Conservation (phyloP, 2,888 invertebrate genomes). For the Dorcus parallelipipedus region DNA sequence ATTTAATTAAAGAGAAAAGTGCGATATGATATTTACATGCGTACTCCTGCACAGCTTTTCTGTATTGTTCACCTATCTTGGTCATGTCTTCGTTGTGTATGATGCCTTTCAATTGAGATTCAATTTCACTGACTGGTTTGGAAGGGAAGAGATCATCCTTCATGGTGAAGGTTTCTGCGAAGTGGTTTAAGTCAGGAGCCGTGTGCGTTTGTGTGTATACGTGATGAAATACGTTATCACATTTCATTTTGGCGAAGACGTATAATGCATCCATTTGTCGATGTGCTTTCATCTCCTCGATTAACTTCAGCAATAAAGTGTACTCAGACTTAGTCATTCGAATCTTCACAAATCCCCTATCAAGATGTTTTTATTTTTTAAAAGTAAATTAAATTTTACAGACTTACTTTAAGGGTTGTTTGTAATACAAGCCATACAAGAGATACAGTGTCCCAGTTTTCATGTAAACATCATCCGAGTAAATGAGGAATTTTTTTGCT, state of each 20-base stretch:
- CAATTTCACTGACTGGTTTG: not conserved
- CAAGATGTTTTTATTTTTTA: not conserved
- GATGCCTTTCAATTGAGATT: not conserved
- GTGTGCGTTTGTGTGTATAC: constrained; percentile 26
- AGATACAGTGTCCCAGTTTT: constrained; percentile 38
- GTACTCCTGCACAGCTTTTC: not conserved
- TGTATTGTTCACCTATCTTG: not conserved
- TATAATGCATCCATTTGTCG: constrained; percentile 30
- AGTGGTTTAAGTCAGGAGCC: constrained; percentile 30
- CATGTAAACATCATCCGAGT: constrained; percentile 27
- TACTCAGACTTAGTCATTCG: constrained; percentile 34
- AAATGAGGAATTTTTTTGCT: constrained; percentile 34
- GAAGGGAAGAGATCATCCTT: not conserved
- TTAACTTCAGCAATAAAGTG: constrained; percentile 28
- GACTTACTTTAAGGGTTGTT: constrained; percentile 38
- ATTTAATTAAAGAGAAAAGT: no score
- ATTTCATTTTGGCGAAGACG: constrained; percentile 33
- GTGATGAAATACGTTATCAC: constrained; percentile 34
- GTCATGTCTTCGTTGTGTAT: not conserved
- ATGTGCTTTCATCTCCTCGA: constrained; percentile 25
- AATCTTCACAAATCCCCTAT: constrained; percentile 35
- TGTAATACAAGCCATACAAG: constrained; percentile 39
- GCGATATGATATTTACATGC: not conserved
- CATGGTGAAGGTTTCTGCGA: constrained; percentile 3
- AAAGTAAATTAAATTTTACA: not conserved